These are phyloP conservation scores for Aricia artaxerxes DNA, from an alignment of 2,888 invertebrate genomes.

Conservation along the genomic window DNA sequence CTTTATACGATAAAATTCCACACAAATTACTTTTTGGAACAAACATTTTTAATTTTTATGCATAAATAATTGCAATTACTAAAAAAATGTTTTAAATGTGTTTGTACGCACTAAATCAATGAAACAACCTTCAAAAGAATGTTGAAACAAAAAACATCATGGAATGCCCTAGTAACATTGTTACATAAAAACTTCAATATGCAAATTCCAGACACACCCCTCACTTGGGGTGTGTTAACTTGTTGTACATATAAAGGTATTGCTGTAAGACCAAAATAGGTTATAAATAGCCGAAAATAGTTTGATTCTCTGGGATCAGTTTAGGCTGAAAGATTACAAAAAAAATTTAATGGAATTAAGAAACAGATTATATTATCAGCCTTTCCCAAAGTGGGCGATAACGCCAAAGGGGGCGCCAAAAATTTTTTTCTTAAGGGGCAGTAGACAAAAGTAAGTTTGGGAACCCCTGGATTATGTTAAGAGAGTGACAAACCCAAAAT, in stretches of 20 bases:
- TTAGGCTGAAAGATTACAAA: too few species aligned
- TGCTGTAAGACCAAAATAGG: background rate
- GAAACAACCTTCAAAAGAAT: background rate
- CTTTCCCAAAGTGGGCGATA: too few species aligned
- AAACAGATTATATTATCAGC: too few species aligned
- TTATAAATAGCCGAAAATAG: too few species aligned
- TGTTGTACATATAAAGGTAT: background rate
- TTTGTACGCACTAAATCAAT: background rate
- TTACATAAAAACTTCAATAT: conserved; percentile 9
- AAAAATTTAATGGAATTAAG: too few species aligned
- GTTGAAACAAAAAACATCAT: background rate
- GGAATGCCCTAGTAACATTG: background rate
- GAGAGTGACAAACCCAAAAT: too few species aligned
- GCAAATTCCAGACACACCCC: background rate
- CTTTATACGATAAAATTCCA: background rate
- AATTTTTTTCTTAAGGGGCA: too few species aligned
- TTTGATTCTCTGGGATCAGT: too few species aligned
- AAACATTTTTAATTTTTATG: background rate
- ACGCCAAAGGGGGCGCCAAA: too few species aligned
- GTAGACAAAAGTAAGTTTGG: too few species aligned
- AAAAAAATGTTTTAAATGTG: background rate
- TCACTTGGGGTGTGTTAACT: background rate
- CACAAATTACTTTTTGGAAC: background rate
- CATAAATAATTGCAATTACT: background rate
- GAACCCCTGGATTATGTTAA: too few species aligned